These are phyloP conservation scores for Zingel zingel DNA, from an alignment of 2,113 vertebrate genomes.

Conservation along the genomic window DNA sequence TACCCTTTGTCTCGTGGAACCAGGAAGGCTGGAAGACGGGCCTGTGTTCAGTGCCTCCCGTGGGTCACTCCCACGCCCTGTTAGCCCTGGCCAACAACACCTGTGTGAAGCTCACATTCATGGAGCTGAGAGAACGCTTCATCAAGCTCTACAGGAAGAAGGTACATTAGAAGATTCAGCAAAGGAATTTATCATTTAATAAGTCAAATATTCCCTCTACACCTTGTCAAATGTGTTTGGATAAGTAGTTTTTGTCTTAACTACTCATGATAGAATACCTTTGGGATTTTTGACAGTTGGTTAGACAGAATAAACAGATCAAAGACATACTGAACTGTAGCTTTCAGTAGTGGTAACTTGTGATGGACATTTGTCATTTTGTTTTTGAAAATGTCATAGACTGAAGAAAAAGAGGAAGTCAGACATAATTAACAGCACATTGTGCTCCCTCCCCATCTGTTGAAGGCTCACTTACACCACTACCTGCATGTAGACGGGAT, in stretches of 20 bases:
- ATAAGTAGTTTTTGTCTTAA: neutral
- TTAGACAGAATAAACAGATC: neutral
- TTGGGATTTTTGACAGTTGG: neutral
- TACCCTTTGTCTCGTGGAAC: constrained; percentile 96
- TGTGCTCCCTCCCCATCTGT: neutral
- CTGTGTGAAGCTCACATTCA: constrained; percentile 91
- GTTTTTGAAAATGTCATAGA: neutral
- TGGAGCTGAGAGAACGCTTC: constrained; percentile 90
- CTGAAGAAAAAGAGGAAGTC: neutral
- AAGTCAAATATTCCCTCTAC: too few relatives aligned
- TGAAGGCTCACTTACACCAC: constrained; percentile 96
- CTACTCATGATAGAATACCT: neutral
- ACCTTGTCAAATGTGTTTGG: neutral
- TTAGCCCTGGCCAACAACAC: constrained; percentile 96
- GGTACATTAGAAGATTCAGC: constrained; percentile 74
- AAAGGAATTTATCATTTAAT: neutral
- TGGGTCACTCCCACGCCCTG: constrained; percentile 92
- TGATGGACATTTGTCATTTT: neutral
- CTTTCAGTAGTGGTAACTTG: neutral
- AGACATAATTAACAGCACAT: too few relatives aligned
- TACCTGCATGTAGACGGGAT: constrained; percentile 93
- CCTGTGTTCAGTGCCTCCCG: constrained; percentile 94
- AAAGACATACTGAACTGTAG: neutral
- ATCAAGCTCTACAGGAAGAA: constrained; percentile 93
- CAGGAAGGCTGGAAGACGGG: constrained; percentile 98